Percentiles rank a stretch among this genome's conserved stretches.
Evolutionary conservation across 2,113 vertebrate genomes (phyloP).

Genomic region (Rhabdomys dilectus): DNA sequence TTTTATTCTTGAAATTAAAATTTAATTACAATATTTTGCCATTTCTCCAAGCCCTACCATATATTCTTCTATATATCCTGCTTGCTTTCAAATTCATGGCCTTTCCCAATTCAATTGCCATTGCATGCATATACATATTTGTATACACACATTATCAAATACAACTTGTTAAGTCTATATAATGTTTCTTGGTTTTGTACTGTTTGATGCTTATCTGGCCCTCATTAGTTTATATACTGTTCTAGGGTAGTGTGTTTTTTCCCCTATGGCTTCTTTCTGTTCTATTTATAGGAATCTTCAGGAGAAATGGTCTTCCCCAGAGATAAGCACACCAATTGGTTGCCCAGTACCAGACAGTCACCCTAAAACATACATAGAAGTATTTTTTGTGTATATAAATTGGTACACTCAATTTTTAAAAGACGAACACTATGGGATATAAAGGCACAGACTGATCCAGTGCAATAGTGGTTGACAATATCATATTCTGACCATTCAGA

Average conservation of each 20-base stretch:
- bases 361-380: neutral
- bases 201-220: neutral
- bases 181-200: neutral
- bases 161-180: neutral
- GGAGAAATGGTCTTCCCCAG: neutral
- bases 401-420: neutral
- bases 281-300: neutral
- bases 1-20: neutral
- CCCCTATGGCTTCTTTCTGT: neutral
- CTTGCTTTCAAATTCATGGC: neutral
- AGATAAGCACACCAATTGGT: neutral
- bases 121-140: neutral
- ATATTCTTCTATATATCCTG: too few species aligned
- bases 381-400: neutral
- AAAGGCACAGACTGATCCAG: neutral
- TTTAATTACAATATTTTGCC: neutral
- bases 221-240: neutral
- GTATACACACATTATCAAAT: neutral
- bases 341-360: neutral
- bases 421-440: neutral
- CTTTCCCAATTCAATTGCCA: neutral
- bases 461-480: neutral
- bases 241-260: neutral
- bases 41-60: neutral
- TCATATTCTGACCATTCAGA: neutral